Percentiles rank a stretch among this genome's conserved stretches.
Conservation (phyloP, 2,797 vertebrate species). For the Chloroceryle inda region DNA sequence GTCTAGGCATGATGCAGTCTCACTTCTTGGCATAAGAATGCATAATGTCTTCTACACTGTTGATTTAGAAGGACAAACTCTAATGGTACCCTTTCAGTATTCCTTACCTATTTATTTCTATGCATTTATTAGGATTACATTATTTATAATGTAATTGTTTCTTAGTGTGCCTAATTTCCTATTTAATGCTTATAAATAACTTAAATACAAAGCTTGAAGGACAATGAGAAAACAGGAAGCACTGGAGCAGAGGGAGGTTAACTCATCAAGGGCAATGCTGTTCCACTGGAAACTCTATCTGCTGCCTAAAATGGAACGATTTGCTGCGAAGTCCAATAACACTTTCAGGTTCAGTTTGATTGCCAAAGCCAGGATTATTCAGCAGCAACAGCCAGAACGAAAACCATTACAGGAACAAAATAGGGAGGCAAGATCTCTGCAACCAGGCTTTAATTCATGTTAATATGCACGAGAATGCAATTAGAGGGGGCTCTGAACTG, state of each 20-base stretch:
- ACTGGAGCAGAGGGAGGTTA: background rate
- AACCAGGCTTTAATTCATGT: slow-evolving; percentile 14
- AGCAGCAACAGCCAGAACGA: slow-evolving; percentile 30
- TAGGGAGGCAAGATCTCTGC: background rate
- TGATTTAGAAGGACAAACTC: background rate
- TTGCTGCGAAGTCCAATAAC: background rate
- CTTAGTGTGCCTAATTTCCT: background rate
- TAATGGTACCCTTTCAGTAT: background rate
- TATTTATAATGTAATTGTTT: background rate
- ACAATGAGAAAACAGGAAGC: background rate
- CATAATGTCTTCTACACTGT: background rate
- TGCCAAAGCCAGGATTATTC: background rate
- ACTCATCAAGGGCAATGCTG: background rate
- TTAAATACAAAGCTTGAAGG: background rate
- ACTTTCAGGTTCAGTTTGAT: background rate
- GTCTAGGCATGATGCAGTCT: background rate
- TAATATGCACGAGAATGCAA: background rate
- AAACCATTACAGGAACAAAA: background rate
- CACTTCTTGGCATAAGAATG: slow-evolving; percentile 7
- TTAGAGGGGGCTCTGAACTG: slow-evolving; percentile 2
- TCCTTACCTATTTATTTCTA: background rate
- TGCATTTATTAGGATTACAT: background rate
- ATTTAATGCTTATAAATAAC: background rate
- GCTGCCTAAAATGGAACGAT: background rate
- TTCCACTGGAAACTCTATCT: slow-evolving; percentile 16